Evolutionary conservation across 2,888 invertebrate genomes (phyloP), one percentile per base, ranked within the genome.

Genomic region (Drosophila multiciliata): DNA sequence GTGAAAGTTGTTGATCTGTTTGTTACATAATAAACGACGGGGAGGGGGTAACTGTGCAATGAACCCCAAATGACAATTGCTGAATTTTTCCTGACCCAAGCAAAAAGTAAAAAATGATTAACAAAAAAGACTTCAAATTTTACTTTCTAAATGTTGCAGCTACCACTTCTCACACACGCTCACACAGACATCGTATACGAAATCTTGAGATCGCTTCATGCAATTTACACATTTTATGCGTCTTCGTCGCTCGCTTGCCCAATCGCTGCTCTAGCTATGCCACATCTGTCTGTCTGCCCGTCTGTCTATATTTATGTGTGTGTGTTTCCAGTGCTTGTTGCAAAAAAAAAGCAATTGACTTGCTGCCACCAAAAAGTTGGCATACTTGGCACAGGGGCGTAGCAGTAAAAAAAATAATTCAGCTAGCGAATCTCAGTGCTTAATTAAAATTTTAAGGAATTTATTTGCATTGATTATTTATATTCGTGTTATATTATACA

Each of bases 1-100:
- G 91, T 91, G 88, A 88, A 88, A 88, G 88, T 88, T 88, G 87
- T 79, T 82, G 84, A 85, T 90, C 90, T 87, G 76, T 89, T 90
- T 73, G 76, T 83, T 77, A 89, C 74, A 87, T 89, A 87, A 87
- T 80, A 52, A 33, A 66, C 62, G 20, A 32, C 12, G 3, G 42
- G 63, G 36, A n/a, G 40, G 40, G 48, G 42, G 32, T 9, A 12
- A n/a, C 67, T 90, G 87, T 90, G 73, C 87, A 87, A 80, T 90
- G 88, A 90, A 90, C 90, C 64, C 90, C 90, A 65, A 80, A 81
- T 87, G 90, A 90, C 89, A 90, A 72, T 79, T 87, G 87, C 79
- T 87, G 73, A 87, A 71, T 49, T 87, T 83, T 83, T 76, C 73
- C 90, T 89, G 90, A 90, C 90, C 87, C 71, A 35, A 70, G 67